These are phyloP conservation scores for Tachina lurida DNA, from an alignment of 2,888 invertebrate genomes.

Conservation along the genomic window DNA sequence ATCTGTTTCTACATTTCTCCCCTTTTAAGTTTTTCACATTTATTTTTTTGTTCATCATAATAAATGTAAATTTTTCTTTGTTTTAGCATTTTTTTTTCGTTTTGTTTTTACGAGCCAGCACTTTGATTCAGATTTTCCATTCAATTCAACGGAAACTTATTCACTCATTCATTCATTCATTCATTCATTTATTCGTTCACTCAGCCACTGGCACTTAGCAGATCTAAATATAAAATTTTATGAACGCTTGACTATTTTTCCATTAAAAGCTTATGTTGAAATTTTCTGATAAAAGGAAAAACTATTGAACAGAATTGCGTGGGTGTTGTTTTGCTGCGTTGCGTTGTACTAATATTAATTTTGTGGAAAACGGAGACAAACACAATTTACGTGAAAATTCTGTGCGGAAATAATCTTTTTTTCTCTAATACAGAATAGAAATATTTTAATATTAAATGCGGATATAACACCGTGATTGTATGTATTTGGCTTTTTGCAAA, in stretches of 20 bases:
- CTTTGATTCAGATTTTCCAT: constrained; percentile 53
- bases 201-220: constrained; percentile 18
- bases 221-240: constrained; percentile 36
- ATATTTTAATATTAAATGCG: constrained; percentile 25
- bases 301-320: constrained; percentile 30
- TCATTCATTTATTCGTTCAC: constrained; percentile 43
- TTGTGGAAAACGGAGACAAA: constrained; percentile 28
- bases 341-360: constrained; percentile 9
- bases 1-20: constrained; percentile 8
- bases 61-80: constrained; percentile 35
- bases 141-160: constrained; percentile 53
- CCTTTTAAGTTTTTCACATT: background rate
- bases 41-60: constrained; percentile 5
- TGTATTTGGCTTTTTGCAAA: background rate
- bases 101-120: constrained; percentile 2
- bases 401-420: constrained; percentile 8
- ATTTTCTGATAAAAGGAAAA: constrained; percentile 28
- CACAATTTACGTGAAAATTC: constrained; percentile 27
- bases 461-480: background rate
- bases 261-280: constrained; percentile 63
- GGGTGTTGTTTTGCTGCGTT: constrained; percentile 29
- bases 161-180: constrained; percentile 51
- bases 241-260: constrained; percentile 62
- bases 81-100: constrained; percentile 31
- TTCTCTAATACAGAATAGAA: background rate